Conservation (phyloP, 2,113 vertebrate genomes). For the Myotis brandtii region DNA sequence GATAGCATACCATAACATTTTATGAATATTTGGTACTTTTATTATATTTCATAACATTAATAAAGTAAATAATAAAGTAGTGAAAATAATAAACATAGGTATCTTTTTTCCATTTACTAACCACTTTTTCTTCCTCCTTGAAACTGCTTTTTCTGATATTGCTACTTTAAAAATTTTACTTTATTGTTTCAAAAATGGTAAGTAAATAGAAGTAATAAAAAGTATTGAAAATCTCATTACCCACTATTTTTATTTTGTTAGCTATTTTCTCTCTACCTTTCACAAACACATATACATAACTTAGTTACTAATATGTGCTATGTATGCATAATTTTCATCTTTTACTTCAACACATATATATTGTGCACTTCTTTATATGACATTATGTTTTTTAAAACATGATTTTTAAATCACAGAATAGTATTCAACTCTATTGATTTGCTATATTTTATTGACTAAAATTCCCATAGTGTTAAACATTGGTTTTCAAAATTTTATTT, state of each 20-base stretch:
- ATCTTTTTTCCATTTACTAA: not conserved
- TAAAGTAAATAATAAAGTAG: not conserved
- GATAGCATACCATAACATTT: not conserved
- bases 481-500: slow-evolving; percentile 5
- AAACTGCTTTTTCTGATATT: not conserved
- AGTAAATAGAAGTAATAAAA: not conserved
- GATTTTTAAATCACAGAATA: slow-evolving; percentile 16
- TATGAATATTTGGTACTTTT: not conserved
- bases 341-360: not conserved
- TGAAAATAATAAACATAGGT: not conserved
- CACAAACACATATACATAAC: not conserved
- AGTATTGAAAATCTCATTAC: not conserved
- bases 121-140: not conserved
- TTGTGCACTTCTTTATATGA: not conserved
- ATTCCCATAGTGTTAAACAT: not conserved
- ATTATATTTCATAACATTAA: not conserved
- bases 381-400: not conserved
- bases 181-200: not conserved
- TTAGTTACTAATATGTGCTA: not conserved
- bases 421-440: not conserved
- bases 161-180: not conserved
- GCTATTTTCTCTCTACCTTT: not conserved
- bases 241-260: not conserved
- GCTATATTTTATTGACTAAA: slow-evolving; percentile 25
- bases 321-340: not conserved